These are phyloP conservation scores for Fopius arisanus DNA, from an alignment of 1,140 invertebrate genomes.

Conservation along the genomic window DNA sequence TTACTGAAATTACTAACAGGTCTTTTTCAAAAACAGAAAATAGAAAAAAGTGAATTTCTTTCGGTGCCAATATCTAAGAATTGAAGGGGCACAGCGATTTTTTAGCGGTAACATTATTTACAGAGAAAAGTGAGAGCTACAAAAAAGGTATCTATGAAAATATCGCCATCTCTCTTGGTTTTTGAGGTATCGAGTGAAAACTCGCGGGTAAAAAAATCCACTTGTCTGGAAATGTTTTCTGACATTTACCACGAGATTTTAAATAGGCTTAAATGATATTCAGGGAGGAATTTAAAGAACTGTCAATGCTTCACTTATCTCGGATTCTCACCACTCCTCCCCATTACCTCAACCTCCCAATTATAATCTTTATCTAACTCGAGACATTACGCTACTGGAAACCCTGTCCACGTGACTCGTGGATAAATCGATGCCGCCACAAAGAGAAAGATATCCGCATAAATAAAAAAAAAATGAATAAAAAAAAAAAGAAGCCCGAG, in stretches of 20 bases:
- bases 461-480: constrained; percentile 1
- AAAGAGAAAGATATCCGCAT: constrained; percentile 18
- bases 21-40: too few relatives aligned
- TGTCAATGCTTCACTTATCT: background rate
- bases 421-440: constrained; percentile 26
- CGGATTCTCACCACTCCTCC: background rate
- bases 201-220: too few relatives aligned
- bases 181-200: too few relatives aligned
- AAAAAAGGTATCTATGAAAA: too few relatives aligned
- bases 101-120: too few relatives aligned
- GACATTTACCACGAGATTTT: background rate
- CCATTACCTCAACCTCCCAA: background rate
- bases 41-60: too few relatives aligned
- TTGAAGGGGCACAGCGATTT: too few relatives aligned
- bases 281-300: background rate
- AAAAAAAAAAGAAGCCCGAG: background rate
- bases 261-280: background rate
- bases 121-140: too few relatives aligned
- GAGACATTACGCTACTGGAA: background rate
- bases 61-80: too few relatives aligned
- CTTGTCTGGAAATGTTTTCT: background rate
- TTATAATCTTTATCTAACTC: background rate
- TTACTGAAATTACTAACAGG: too few relatives aligned
- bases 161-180: too few relatives aligned
- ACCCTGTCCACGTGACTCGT: constrained; percentile 8